Evolutionary conservation across 2,113 vertebrate species (phyloP).

Genomic region (Gopherus evgoodei): DNA sequence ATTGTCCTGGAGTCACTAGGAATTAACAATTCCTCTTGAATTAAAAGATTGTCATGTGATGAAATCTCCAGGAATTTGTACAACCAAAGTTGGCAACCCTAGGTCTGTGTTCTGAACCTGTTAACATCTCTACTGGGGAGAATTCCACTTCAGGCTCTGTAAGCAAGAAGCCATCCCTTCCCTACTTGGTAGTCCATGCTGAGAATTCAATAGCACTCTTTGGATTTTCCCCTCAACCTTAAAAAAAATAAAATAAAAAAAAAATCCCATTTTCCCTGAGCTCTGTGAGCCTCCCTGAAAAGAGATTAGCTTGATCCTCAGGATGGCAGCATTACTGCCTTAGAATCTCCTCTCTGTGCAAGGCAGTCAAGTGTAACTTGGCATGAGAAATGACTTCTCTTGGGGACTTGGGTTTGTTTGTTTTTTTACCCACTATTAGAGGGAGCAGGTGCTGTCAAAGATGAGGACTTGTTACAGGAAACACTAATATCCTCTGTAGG

Average conservation of each 20-base stretch:
- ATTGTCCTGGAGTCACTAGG: too few species aligned
- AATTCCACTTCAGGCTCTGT: rapidly evolving
- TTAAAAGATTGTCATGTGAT: too few species aligned
- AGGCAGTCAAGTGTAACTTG: rapidly evolving
- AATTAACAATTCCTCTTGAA: too few species aligned
- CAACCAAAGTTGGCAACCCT: too few species aligned
- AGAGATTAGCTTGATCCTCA: rapidly evolving
- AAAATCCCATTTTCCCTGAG: rapidly evolving
- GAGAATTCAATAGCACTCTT: neutral
- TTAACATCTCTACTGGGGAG: neutral
- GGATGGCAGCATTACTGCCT: rapidly evolving
- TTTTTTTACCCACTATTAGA: rapidly evolving
- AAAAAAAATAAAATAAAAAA: neutral
- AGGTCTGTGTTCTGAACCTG: neutral
- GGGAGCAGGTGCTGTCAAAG: rapidly evolving
- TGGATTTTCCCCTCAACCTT: neutral
- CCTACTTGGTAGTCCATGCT: rapidly evolving
- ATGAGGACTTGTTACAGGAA: too few species aligned
- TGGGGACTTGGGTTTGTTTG: rapidly evolving
- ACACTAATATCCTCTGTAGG: rapidly evolving
- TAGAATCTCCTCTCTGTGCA: rapidly evolving
- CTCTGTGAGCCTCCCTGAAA: rapidly evolving
- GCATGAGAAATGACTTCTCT: rapidly evolving
- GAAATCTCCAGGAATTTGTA: too few species aligned
- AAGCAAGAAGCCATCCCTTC: neutral